Evolutionary conservation across 2,888 invertebrate genomes (phyloP).

Genomic region (Diaprepes abbreviatus): DNA sequence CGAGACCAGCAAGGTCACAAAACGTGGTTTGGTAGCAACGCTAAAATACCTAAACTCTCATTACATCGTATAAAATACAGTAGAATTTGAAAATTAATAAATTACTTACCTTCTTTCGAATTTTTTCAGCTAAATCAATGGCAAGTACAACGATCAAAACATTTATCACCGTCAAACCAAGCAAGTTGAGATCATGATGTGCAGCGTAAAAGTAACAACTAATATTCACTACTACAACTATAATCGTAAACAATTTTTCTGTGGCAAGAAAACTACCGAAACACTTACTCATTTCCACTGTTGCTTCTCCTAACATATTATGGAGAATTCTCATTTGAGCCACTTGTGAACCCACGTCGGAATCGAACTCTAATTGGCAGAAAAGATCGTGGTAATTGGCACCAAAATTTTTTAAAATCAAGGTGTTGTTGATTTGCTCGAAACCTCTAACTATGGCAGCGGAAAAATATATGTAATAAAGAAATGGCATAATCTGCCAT

Average conservation of each 20-base stretch:
- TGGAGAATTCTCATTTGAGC: conserved; percentile 52
- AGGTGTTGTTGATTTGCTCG: conserved; percentile 48
- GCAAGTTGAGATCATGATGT: conserved; percentile 41
- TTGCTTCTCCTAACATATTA: conserved; percentile 51
- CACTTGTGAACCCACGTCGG: conserved; percentile 31
- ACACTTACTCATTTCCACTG: conserved; percentile 52
- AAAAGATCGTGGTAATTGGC: conserved; percentile 39
- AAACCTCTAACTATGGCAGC: conserved; percentile 49
- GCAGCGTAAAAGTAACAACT: conserved; percentile 47
- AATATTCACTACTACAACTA: conserved; percentile 53
- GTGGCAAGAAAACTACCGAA: conserved; percentile 56
- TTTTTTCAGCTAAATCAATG: background rate
- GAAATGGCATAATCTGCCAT: conserved; percentile 54
- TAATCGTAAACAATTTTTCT: conserved; percentile 53
- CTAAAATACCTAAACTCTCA: too few relatives aligned
- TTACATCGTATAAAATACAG: too few relatives aligned
- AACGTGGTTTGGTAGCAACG: too few relatives aligned
- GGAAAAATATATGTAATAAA: conserved; percentile 53
- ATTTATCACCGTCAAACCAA: conserved; percentile 47
- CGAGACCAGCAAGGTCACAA: too few relatives aligned
- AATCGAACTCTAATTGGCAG: conserved; percentile 22
- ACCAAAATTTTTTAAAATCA: conserved; percentile 35
- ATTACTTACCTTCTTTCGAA: conserved; percentile 33
- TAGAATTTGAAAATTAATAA: too few relatives aligned
- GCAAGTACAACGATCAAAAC: background rate